Evolutionary conservation across 2,888 invertebrate species (phyloP).

Genomic region (Agrenia bidenticulata): DNA sequence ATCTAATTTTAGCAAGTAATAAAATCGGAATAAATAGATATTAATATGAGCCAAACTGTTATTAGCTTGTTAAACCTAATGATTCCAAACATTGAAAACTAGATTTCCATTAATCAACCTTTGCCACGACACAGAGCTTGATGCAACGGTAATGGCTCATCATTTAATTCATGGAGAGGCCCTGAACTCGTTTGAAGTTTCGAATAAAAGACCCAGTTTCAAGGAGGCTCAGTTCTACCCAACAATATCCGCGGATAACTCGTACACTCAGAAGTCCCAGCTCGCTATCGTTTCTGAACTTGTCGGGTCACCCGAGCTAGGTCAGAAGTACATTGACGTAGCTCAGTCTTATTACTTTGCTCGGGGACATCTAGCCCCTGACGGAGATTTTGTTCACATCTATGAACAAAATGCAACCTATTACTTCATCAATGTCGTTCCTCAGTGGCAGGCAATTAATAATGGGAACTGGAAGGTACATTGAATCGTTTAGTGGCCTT

Average conservation of each 20-base stretch:
- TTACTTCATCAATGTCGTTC: constrained; percentile 52
- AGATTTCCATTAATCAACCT: constrained; percentile 46
- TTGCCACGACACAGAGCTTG: constrained; percentile 37
- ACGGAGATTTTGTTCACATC: constrained; percentile 52
- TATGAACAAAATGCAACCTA: constrained; percentile 53
- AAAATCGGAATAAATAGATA: background rate
- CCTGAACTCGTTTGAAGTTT: constrained; percentile 39
- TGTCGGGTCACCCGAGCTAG: constrained; percentile 22
- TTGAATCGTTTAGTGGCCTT: background rate
- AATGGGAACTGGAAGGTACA: constrained; percentile 54
- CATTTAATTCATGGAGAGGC: constrained; percentile 41
- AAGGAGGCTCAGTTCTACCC: constrained; percentile 44
- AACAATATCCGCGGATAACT: constrained; percentile 36
- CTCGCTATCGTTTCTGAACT: constrained; percentile 27
- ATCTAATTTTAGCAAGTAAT: constrained; percentile 25
- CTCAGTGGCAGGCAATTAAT: constrained; percentile 53
- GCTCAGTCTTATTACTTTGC: constrained; percentile 45
- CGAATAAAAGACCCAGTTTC: constrained; percentile 46
- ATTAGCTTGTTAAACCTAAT: background rate
- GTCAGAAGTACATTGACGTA: constrained; percentile 40
- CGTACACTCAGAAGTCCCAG: constrained; percentile 42
- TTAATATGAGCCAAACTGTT: background rate
- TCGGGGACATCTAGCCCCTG: constrained; percentile 53
- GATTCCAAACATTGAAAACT: background rate
- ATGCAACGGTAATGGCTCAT: constrained; percentile 32